Evolutionary conservation across 2,113 vertebrate genomes (phyloP).

Genomic region (Notarius lentiginosus): DNA sequence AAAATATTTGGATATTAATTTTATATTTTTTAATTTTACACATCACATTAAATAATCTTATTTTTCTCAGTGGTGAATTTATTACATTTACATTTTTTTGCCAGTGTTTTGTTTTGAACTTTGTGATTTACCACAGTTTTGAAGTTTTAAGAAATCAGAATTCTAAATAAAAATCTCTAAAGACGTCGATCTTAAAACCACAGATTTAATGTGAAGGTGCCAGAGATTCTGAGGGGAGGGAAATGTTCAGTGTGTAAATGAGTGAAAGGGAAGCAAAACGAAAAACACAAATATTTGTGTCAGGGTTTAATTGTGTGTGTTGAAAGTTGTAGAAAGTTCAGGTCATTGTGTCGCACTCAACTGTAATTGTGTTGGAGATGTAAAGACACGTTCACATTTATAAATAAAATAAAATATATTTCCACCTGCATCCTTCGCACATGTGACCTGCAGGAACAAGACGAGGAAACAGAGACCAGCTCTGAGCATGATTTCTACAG

Average conservation of each 20-base stretch:
- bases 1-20: too few species aligned
- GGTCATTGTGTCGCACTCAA: background rate
- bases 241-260: background rate
- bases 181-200: too few species aligned
- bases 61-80: background rate
- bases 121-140: too few species aligned
- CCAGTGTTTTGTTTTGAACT: background rate
- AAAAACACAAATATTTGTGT: background rate
- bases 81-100: too few species aligned
- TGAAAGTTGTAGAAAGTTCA: background rate
- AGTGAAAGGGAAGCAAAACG: background rate
- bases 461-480: conserved; percentile 5
- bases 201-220: too few species aligned
- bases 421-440: background rate
- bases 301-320: too few species aligned
- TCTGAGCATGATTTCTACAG: conserved; percentile 1
- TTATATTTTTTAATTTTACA: background rate
- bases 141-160: too few species aligned
- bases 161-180: too few species aligned
- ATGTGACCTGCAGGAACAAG: background rate
- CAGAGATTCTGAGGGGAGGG: too few species aligned
- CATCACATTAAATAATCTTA: background rate
- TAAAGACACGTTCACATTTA: background rate
- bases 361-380: background rate
- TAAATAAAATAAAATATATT: background rate